Evolutionary conservation across 2,113 vertebrate species (phyloP).

Genomic region (Microcebus jonahi): DNA sequence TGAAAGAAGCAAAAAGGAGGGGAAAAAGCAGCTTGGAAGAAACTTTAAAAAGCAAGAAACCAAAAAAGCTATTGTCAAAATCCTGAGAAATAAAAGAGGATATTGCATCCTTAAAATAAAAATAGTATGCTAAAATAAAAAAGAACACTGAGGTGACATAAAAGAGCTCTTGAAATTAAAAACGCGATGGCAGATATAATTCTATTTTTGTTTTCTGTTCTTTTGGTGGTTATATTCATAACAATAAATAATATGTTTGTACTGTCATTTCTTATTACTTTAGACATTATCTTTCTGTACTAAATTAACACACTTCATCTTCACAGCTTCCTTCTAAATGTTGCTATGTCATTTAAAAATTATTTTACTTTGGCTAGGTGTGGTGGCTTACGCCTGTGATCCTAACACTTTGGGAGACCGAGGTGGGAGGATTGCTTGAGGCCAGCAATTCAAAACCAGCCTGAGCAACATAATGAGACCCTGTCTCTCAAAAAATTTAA

Average conservation of each 20-base stretch:
- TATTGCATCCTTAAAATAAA: slow-evolving; percentile 35
- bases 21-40: neutral
- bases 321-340: neutral
- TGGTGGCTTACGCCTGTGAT: no score
- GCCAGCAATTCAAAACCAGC: no score
- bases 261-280: neutral
- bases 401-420: no score
- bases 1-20: neutral
- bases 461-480: no score
- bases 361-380: no score
- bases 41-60: neutral
- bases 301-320: neutral
- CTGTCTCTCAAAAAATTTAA: no score
- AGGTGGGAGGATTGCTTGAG: no score
- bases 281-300: neutral
- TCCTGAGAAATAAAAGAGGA: slow-evolving; percentile 4
- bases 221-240: neutral
- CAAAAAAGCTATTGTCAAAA: neutral
- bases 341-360: slow-evolving; percentile 19
- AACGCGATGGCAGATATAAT: neutral
- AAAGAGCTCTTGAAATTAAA: slow-evolving; percentile 53
- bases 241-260: neutral
- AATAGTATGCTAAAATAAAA: slow-evolving; percentile 46
- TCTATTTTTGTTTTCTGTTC: slow-evolving; percentile 42
- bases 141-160: slow-evolving; percentile 1